Evolutionary conservation across 2,888 invertebrate species (phyloP), one percentile per base, ranked within the genome.

Genomic region (Tetranychus truncatus): DNA sequence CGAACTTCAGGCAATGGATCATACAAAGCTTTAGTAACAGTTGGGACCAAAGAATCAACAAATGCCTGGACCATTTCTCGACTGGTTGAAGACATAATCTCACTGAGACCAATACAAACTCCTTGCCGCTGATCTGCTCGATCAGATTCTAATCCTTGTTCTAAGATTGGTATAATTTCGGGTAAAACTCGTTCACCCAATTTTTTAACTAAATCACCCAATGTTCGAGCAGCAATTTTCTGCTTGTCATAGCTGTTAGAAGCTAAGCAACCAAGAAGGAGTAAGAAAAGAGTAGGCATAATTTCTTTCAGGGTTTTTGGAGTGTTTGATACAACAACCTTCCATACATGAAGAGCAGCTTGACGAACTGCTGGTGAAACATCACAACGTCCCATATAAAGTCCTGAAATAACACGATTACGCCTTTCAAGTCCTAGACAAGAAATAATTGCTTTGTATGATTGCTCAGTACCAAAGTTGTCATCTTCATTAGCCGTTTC

Each of bases 261-360:
- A 2, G 97, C 96, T 79, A 99, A 86, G 83, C 95, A 95, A 74
- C 95, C 92, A 75, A 99, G 85, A 77, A 99, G 84, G 74, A 97
- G 85, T 18, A 91, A 88, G 84, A 99, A 99, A 72, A 99, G 85
- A 0, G 95, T 94, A 7, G 95, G 93, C 78, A 99, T 85, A 81
- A 99, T 96, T 86, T 97, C 97, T 77, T 94, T 87, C 71, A 99
- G 85, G 0, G 97, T 97, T 82, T 94, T 88, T 0, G 97, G 97
- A 0, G 97, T 99, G 83, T 99, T 97, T 1, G 95, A 92, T 1
- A 99, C 97, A 1, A 99, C 95, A 79, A 97, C 92, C 86, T 99
- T 99, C 99, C 99, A 99, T 0, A 99, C 97, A 83, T 99, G 99
- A 76, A 96, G 87, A 9, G 99, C 95, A 0, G 96, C 92, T 85